These are phyloP conservation scores for Colletes collaris DNA, from an alignment of 2,888 invertebrate species.

Conservation along the genomic window DNA sequence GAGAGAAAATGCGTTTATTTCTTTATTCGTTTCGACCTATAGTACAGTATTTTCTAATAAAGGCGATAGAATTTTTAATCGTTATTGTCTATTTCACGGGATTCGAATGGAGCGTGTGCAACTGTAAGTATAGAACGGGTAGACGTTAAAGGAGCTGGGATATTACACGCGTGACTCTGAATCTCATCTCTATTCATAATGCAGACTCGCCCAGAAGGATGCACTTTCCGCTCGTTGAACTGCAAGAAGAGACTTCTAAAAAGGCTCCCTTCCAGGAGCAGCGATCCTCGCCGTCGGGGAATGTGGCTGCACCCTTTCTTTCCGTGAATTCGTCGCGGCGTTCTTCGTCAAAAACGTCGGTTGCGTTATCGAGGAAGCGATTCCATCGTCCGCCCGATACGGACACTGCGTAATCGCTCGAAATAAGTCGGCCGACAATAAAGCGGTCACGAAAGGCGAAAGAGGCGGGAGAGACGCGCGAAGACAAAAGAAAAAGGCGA, in stretches of 20 bases:
- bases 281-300: conserved; percentile 18
- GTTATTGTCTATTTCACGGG: too few species aligned
- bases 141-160: too few species aligned
- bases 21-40: too few species aligned
- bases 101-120: too few species aligned
- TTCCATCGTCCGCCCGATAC: conserved; percentile 46
- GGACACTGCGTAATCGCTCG: conserved; percentile 60
- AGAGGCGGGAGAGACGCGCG: neutral
- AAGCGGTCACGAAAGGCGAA: conserved; percentile 29
- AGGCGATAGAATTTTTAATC: too few species aligned
- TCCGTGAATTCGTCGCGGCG: conserved; percentile 41
- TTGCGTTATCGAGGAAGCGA: conserved; percentile 51
- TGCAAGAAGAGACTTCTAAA: conserved; percentile 22
- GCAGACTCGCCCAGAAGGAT: conserved; percentile 13
- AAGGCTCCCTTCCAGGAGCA: conserved; percentile 25
- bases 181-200: conserved; percentile 16
- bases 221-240: conserved; percentile 25
- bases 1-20: too few species aligned
- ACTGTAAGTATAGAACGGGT: too few species aligned
- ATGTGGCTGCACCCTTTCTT: conserved; percentile 28
- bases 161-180: neutral
- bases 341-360: conserved; percentile 35
- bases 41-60: too few species aligned
- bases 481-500: conserved; percentile 6
- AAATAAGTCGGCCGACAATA: conserved; percentile 57